Percentiles rank a stretch among this genome's conserved stretches.
These are phyloP conservation scores for Melinaea marsaeus DNA, from an alignment of 2,888 invertebrate species.

Conservation along the genomic window DNA sequence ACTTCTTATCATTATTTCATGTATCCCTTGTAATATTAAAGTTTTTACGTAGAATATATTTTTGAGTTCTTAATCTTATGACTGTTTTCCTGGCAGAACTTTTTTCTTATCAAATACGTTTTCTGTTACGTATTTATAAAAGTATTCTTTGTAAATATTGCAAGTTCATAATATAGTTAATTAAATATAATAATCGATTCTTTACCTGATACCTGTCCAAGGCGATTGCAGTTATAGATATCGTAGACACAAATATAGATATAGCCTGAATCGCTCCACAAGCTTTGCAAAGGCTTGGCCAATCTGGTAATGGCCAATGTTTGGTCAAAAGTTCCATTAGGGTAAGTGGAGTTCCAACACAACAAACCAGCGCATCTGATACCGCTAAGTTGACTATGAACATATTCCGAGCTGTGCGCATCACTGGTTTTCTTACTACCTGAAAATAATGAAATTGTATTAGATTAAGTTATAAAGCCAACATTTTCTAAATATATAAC, in stretches of 20 bases:
- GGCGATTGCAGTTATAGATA: conserved; percentile 95
- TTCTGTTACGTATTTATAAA: too few relatives aligned
- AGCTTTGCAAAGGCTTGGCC: conserved; percentile 88
- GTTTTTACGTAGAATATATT: too few relatives aligned
- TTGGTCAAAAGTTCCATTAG: conserved; percentile 90
- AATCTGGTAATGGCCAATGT: conserved; percentile 91
- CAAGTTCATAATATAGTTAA: too few relatives aligned
- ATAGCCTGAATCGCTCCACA: conserved; percentile 92
- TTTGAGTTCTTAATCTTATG: too few relatives aligned
- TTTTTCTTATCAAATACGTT: too few relatives aligned
- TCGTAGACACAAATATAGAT: conserved; percentile 95
- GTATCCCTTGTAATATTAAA: too few relatives aligned
- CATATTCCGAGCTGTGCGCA: conserved; percentile 95
- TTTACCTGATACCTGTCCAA: conserved; percentile 88
- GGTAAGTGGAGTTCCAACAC: conserved; percentile 93
- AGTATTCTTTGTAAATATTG: too few relatives aligned
- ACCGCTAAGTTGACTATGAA: conserved; percentile 94
- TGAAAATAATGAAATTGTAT: conserved; percentile 45
- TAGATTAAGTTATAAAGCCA: background rate
- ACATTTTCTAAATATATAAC: too few relatives aligned
- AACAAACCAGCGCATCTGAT: conserved; percentile 89
- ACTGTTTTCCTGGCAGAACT: too few relatives aligned
- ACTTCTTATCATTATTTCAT: conserved; percentile 7
- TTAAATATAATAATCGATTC: too few relatives aligned
- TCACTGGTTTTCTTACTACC: conserved; percentile 90